phyloP scores from a whole-genome alignment of 2,888 invertebrate genomes.

The Nudaria mundana region DNA sequence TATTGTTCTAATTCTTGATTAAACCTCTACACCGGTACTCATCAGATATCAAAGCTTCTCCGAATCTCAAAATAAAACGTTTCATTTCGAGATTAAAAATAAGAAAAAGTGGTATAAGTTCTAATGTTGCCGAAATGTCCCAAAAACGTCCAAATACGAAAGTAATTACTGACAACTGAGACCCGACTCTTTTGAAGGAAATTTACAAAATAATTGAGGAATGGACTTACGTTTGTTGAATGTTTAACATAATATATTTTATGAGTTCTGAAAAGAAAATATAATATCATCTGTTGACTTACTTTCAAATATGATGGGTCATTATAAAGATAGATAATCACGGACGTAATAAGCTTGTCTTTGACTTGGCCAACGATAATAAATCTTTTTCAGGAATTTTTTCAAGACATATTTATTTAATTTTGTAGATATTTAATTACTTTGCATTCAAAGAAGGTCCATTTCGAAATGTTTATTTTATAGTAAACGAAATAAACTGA shows the following conservation, averaged over 20 bases:
- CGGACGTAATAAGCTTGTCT: not conserved
- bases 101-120: slow-evolving; percentile 18
- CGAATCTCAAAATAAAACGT: slow-evolving; percentile 13
- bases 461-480: no score
- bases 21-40: slow-evolving; percentile 19
- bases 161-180: slow-evolving; percentile 29
- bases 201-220: slow-evolving; percentile 17
- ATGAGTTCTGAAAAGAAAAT: not conserved
- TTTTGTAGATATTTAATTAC: not conserved
- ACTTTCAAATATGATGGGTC: no score
- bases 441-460: no score
- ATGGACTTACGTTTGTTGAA: slow-evolving; percentile 1
- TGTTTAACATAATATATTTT: not conserved
- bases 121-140: slow-evolving; percentile 15
- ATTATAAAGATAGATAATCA: no score
- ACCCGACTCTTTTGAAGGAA: slow-evolving; percentile 21
- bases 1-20: slow-evolving; percentile 13
- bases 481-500: no score
- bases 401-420: no score
- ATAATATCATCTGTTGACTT: no score
- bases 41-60: slow-evolving; percentile 26
- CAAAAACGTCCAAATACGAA: slow-evolving; percentile 31
- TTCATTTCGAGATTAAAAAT: slow-evolving; percentile 19
- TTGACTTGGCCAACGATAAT: not conserved
- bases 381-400: not conserved